A percentile compares a stretch with the other conserved stretches of the same genome.
phyloP scores from a whole-genome alignment of 2,113 vertebrate genomes.

The Sterrhoptilus dennistouni region DNA sequence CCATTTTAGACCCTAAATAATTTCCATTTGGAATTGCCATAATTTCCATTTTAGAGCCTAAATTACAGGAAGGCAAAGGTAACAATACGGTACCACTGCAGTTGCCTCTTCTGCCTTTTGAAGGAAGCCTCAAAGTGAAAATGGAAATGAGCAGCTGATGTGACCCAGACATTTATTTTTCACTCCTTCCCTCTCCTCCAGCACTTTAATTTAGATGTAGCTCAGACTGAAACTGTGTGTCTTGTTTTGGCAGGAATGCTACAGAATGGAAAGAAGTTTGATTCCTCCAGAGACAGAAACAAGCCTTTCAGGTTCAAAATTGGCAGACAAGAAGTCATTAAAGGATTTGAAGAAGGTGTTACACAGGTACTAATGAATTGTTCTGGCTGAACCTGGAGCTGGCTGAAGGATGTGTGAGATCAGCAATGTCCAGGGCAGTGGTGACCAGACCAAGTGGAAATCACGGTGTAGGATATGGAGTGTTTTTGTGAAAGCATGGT shows the following conservation, averaged over 20 bases:
- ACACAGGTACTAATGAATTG: conserved; percentile 82
- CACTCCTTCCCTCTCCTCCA: not conserved
- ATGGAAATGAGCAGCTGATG: not conserved
- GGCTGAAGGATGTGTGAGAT: not conserved
- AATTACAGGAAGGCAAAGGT: not conserved
- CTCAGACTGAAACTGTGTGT: not conserved
- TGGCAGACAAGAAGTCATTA: conserved; percentile 94
- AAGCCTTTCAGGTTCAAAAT: conserved; percentile 98
- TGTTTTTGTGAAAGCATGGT: not conserved
- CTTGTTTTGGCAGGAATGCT: conserved; percentile 86
- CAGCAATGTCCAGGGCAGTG: not conserved
- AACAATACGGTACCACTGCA: not conserved
- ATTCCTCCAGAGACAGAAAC: conserved; percentile 98
- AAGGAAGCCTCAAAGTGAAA: not conserved
- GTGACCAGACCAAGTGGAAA: not conserved
- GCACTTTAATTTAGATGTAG: not conserved
- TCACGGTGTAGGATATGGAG: not conserved
- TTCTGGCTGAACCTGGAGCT: not conserved
- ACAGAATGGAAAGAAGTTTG: conserved; percentile 98
- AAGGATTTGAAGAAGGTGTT: conserved; percentile 97
- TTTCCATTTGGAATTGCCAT: too few species aligned
- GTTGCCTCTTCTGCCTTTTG: not conserved
- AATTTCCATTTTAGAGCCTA: not conserved
- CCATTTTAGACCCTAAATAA: not conserved
- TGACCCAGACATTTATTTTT: not conserved